phyloP scores from a whole-genome alignment of 2,113 vertebrate genomes.

The Callocephalon fimbriatum region DNA sequence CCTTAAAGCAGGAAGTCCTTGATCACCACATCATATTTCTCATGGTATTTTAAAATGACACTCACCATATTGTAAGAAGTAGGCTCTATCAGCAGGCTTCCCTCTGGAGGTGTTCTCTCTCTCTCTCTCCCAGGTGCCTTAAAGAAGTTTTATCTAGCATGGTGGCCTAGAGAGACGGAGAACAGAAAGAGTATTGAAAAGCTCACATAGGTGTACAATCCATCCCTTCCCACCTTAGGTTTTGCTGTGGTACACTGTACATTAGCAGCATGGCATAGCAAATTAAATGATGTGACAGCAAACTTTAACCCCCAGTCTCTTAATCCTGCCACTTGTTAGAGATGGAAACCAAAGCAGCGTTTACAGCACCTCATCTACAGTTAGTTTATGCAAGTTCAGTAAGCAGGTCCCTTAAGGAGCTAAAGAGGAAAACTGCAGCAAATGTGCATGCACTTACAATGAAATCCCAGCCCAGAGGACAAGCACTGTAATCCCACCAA shows the following conservation, averaged over 20 bases:
- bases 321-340: constrained; percentile 2
- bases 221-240: not conserved
- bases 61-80: constrained; percentile 41
- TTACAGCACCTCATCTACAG: constrained; percentile 21
- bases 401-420: constrained; percentile 76
- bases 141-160: constrained; percentile 59
- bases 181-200: not conserved
- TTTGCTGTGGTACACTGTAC: not conserved
- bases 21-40: constrained; percentile 53
- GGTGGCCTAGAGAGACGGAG: constrained; percentile 14
- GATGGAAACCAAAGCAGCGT: not conserved
- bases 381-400: constrained; percentile 75
- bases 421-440: constrained; percentile 68
- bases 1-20: constrained; percentile 59
- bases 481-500: constrained; percentile 90
- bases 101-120: constrained; percentile 42
- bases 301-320: not conserved
- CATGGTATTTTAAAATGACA: constrained; percentile 58
- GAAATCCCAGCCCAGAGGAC: constrained; percentile 86
- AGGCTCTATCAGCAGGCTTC: constrained; percentile 37
- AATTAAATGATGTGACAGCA: not conserved
- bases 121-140: constrained; percentile 46
- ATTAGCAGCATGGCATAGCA: not conserved
- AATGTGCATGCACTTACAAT: constrained; percentile 66
- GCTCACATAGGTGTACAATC: not conserved